These are phyloP conservation scores for Brachionus koreanus DNA, from an alignment of 1,140 invertebrate genomes.

Conservation along the genomic window DNA sequence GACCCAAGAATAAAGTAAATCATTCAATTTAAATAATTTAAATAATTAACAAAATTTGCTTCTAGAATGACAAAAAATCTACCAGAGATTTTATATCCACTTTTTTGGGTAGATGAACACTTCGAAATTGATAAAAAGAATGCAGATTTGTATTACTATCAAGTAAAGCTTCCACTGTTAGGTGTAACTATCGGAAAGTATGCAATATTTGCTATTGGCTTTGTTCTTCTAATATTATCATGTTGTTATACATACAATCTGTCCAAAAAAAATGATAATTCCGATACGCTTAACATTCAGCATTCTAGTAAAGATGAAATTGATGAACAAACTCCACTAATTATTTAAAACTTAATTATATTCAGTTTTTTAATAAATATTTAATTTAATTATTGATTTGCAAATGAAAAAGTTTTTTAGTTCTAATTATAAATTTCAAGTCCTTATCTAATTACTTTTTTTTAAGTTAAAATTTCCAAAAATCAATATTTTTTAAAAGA, in stretches of 20 bases:
- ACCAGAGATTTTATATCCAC: slow-evolving; percentile 31
- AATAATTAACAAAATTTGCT: neutral
- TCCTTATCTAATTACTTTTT: neutral
- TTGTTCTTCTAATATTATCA: neutral
- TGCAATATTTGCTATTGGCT: slow-evolving; percentile 4
- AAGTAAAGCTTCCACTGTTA: slow-evolving; percentile 20
- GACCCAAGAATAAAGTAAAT: slow-evolving; percentile 9
- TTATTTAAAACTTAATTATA: neutral
- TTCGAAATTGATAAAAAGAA: slow-evolving; percentile 44
- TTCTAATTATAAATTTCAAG: neutral
- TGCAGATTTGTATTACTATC: slow-evolving; percentile 29
- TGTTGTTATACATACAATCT: neutral
- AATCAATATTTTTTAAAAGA: neutral
- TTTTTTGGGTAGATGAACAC: slow-evolving; percentile 41
- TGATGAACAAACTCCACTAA: slow-evolving; percentile 7
- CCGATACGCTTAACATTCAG: neutral
- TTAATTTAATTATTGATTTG: neutral
- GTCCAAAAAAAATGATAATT: neutral
- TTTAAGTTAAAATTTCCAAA: neutral
- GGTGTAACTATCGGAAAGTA: slow-evolving; percentile 1
- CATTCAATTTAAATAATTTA: neutral
- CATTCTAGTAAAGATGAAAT: neutral
- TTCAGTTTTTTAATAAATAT: neutral
- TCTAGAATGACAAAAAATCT: slow-evolving; percentile 41
- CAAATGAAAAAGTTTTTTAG: neutral